Conservation (phyloP, 2,113 vertebrate species). For the Vicugna pacos region DNA sequence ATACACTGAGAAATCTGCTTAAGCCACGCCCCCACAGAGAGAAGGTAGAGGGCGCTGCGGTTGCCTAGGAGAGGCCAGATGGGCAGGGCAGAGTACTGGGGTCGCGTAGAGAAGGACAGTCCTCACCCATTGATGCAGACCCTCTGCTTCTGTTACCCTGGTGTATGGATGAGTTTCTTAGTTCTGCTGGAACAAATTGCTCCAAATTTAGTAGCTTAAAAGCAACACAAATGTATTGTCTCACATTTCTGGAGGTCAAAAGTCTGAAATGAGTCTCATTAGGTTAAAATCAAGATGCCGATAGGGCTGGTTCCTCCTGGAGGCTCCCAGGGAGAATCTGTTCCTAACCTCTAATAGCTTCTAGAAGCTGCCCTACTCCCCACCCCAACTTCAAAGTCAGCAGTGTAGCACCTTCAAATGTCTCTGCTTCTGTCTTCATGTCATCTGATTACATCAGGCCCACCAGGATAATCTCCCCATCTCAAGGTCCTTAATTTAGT, state of each 20-base stretch:
- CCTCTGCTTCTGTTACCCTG: not conserved
- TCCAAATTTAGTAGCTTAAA: not conserved
- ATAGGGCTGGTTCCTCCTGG: not conserved
- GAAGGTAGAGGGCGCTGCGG: not conserved
- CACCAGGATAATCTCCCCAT: not conserved
- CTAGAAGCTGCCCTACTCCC: not conserved
- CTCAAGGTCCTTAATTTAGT: not conserved
- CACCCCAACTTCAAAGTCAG: not conserved
- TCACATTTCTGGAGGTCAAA: not conserved
- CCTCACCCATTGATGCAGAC: not conserved
- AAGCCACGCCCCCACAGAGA: not conserved
- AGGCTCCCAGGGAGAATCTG: not conserved
- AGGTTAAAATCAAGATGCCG: not conserved
- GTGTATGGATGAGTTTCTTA: not conserved
- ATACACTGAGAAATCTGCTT: not conserved
- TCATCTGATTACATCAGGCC: not conserved
- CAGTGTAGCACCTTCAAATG: rapidly evolving
- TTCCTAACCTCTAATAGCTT: not conserved
- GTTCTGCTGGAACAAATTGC: not conserved
- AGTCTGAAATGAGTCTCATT: not conserved
- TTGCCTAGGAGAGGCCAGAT: too few relatives aligned
- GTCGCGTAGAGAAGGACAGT: not conserved
- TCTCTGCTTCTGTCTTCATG: not conserved
- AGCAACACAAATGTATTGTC: not conserved
- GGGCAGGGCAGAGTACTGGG: rapidly evolving